Conservation (phyloP, 2,888 invertebrate genomes). For the Camponotus fellah region DNA sequence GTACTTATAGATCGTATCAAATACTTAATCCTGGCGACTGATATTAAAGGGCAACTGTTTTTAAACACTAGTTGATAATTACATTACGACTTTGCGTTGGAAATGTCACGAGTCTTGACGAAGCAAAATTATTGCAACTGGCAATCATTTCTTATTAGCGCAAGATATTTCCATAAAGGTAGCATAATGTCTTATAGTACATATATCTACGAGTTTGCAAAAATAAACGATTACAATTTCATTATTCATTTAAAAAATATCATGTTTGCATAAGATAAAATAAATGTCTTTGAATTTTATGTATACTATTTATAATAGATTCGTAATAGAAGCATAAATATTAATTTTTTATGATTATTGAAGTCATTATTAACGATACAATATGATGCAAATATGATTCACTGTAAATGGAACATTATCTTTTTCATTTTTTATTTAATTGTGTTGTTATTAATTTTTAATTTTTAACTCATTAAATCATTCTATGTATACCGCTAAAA, state of each 20-base stretch:
- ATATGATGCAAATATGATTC: neutral
- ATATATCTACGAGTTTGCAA: neutral
- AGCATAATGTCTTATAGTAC: neutral
- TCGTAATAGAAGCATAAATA: neutral
- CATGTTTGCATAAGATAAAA: neutral
- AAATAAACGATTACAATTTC: neutral
- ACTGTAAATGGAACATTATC: neutral
- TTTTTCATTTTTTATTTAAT: neutral
- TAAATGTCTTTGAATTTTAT: neutral
- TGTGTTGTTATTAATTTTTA: neutral
- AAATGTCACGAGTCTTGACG: conserved; percentile 42
- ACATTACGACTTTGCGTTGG: conserved; percentile 26
- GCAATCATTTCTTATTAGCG: conserved; percentile 34
- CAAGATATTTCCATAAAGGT: neutral
- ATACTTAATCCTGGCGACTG: conserved; percentile 41
- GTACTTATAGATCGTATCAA: conserved; percentile 46
- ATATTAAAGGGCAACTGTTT: conserved; percentile 52
- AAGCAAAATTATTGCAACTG: conserved; percentile 41
- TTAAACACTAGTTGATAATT: conserved; percentile 43
- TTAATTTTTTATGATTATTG: neutral
- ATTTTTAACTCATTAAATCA: neutral
- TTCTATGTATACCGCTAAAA: neutral
- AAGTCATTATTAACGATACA: neutral
- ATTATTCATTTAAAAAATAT: neutral
- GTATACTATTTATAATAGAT: neutral